Evolutionary conservation across 2,113 vertebrate genomes (phyloP).

Genomic region (Cynoglossus semilaevis): DNA sequence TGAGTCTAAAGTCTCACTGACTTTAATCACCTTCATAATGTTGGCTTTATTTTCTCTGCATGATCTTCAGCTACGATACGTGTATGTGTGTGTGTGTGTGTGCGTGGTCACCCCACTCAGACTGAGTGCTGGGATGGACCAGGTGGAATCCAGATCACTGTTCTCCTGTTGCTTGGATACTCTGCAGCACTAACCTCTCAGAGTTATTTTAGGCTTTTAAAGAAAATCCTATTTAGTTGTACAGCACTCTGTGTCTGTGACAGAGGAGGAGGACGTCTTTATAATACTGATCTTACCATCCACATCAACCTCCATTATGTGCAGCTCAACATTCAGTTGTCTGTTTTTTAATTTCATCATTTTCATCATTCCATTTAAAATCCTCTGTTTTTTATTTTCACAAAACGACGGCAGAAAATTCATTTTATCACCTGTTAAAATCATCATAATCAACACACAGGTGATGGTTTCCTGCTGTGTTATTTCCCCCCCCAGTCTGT

Average conservation of each 20-base stretch:
- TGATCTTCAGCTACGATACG: slow-evolving; percentile 36
- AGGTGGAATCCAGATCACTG: slow-evolving; percentile 64
- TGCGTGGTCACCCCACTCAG: slow-evolving; percentile 61
- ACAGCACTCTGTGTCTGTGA: slow-evolving; percentile 17
- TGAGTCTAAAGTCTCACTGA: too few species aligned
- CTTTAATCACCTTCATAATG: too few species aligned
- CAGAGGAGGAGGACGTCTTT: slow-evolving; percentile 7
- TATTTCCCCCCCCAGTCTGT: slow-evolving; percentile 44
- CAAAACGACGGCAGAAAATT: slow-evolving; percentile 48
- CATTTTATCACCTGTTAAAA: slow-evolving; percentile 68
- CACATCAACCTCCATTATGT: too few species aligned
- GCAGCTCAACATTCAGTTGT: too few species aligned
- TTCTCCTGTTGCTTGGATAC: slow-evolving; percentile 77
- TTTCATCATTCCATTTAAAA: neutral
- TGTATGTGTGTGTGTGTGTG: neutral
- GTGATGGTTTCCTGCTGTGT: slow-evolving; percentile 45
- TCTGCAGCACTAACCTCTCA: slow-evolving; percentile 49
- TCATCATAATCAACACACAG: slow-evolving; percentile 62
- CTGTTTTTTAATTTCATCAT: too few species aligned
- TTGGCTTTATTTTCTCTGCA: too few species aligned
- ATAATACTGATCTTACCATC: too few species aligned
- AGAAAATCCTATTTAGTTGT: slow-evolving; percentile 45
- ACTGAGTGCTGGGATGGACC: slow-evolving; percentile 63
- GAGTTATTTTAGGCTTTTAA: slow-evolving; percentile 73
- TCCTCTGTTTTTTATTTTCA: slow-evolving; percentile 51